Percentiles rank a stretch among this genome's conserved stretches.
These are phyloP conservation scores for Aleiodes testaceus DNA, from an alignment of 2,888 invertebrate species.

Conservation along the genomic window DNA sequence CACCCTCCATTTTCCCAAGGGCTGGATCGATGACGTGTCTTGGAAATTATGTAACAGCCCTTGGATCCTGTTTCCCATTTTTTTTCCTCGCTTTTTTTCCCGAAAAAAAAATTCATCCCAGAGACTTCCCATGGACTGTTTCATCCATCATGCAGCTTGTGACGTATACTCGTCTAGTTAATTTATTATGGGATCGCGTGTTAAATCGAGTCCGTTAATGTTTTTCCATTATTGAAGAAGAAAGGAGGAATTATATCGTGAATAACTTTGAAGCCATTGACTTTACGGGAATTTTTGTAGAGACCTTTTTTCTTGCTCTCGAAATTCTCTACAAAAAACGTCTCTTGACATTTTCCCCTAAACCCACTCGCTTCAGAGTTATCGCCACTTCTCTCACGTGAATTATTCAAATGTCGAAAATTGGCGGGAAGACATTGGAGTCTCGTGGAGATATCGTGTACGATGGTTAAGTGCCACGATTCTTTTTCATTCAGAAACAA, in stretches of 20 bases:
- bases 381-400: too few relatives aligned
- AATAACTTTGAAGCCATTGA: too few relatives aligned
- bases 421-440: too few relatives aligned
- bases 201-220: not conserved
- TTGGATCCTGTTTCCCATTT: constrained; percentile 13
- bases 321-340: too few relatives aligned
- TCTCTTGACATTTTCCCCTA: too few relatives aligned
- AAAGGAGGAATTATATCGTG: too few relatives aligned
- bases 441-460: constrained; percentile 17
- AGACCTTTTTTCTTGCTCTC: too few relatives aligned
- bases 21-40: constrained; percentile 38
- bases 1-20: constrained; percentile 35
- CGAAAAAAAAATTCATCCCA: not conserved
- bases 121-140: constrained; percentile 18
- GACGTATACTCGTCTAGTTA: constrained; percentile 7
- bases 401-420: too few relatives aligned
- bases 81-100: not conserved
- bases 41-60: constrained; percentile 40
- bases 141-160: constrained; percentile 21
- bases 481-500: constrained; percentile 5
- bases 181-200: constrained; percentile 12
- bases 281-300: too few relatives aligned
- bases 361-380: too few relatives aligned
- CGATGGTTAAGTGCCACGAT: constrained; percentile 30
- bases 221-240: too few relatives aligned